These are phyloP conservation scores for Adineta ricciae DNA, from an alignment of 2,888 invertebrate species.

Conservation along the genomic window DNA sequence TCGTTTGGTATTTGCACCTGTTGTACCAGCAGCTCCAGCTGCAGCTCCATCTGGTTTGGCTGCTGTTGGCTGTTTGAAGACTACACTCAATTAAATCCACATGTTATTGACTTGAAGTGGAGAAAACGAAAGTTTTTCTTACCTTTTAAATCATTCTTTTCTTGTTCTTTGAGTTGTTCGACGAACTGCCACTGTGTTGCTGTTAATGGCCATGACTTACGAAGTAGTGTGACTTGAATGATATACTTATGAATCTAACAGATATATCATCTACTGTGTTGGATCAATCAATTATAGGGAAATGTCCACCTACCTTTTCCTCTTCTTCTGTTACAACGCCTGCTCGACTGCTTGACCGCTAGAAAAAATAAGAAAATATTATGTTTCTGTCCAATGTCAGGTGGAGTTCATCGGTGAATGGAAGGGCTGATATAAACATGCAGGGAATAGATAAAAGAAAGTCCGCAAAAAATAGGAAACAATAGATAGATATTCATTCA, in stretches of 20 bases:
- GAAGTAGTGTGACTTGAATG: constrained; percentile 46
- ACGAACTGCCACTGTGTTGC: constrained; percentile 47
- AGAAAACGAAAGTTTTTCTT: neutral
- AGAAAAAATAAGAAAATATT: neutral
- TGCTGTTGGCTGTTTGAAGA: neutral
- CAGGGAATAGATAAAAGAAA: neutral
- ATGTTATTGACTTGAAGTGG: neutral
- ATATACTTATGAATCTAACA: constrained; percentile 48
- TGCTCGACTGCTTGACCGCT: constrained; percentile 34
- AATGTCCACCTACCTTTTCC: constrained; percentile 26
- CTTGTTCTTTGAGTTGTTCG: constrained; percentile 46
- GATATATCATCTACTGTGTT: neutral
- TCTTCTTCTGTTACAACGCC: constrained; percentile 31
- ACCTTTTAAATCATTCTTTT: constrained; percentile 47
- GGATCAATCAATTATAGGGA: neutral
- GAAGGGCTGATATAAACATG: neutral
- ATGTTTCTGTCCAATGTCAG: too few relatives aligned
- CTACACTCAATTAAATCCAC: neutral
- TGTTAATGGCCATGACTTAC: constrained; percentile 48
- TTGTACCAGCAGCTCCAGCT: neutral
- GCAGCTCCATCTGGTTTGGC: neutral
- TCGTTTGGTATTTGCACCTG: neutral
- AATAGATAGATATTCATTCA: neutral
- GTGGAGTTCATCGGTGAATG: neutral
- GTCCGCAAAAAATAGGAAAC: neutral